A percentile compares a stretch with the other conserved stretches of the same genome.
Evolutionary conservation across 2,113 vertebrate species (phyloP).

Genomic region (Capreolus pygargus): DNA sequence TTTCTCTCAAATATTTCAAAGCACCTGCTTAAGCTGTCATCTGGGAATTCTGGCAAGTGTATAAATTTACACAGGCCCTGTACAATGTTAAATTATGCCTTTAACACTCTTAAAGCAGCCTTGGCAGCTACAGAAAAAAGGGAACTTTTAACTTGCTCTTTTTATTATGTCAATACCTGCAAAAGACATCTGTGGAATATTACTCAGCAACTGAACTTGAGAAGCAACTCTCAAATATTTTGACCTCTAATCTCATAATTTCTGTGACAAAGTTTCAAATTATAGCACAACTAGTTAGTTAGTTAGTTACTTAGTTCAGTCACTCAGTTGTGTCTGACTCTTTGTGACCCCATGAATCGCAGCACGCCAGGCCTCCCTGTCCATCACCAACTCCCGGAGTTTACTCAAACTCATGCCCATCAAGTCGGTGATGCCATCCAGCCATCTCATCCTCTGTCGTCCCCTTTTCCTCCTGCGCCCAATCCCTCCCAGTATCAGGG

Average conservation of each 20-base stretch:
- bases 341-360: too few species aligned
- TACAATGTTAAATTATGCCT: background rate
- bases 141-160: slow-evolving; percentile 17
- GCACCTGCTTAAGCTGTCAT: background rate
- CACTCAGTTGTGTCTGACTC: too few species aligned
- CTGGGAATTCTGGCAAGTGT: background rate
- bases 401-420: too few species aligned
- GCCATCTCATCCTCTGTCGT: too few species aligned
- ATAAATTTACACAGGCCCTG: background rate
- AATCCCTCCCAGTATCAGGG: too few species aligned
- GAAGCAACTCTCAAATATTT: background rate
- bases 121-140: slow-evolving; percentile 27
- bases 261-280: slow-evolving; percentile 2
- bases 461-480: too few species aligned
- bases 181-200: slow-evolving; percentile 8
- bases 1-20: background rate
- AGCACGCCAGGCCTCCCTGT: too few species aligned
- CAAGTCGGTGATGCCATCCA: too few species aligned
- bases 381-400: too few species aligned
- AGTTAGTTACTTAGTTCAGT: too few species aligned
- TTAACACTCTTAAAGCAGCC: background rate
- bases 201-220: slow-evolving; percentile 14
- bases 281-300: background rate
- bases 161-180: slow-evolving; percentile 35
- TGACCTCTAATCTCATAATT: slow-evolving; percentile 1